Percentiles rank a stretch among this genome's conserved stretches.
Evolutionary conservation across 2,113 vertebrate species (phyloP).

Genomic region (Gopherus flavomarginatus): DNA sequence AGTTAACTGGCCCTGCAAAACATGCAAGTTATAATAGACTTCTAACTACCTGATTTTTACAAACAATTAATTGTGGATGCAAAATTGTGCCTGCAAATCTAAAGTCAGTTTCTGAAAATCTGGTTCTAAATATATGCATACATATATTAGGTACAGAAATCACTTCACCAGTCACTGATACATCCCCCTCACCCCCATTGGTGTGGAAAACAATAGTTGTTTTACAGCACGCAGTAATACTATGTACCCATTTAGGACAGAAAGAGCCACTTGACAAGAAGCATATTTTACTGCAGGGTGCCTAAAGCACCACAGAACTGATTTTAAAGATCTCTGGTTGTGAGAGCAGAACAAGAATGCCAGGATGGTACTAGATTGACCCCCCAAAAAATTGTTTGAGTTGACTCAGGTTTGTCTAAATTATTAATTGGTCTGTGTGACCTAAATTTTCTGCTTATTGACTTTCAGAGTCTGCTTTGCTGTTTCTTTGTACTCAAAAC

Average conservation of each 20-base stretch:
- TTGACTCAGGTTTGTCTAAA: conserved; percentile 41
- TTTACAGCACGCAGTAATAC: conserved; percentile 57
- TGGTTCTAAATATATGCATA: background rate
- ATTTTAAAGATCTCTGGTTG: background rate
- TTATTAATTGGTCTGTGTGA: conserved; percentile 44
- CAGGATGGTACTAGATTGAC: background rate
- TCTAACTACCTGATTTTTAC: background rate
- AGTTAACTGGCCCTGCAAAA: conserved; percentile 16
- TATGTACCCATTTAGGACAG: conserved; percentile 52
- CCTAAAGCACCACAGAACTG: background rate
- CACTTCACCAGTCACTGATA: conserved; percentile 7
- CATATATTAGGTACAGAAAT: background rate
- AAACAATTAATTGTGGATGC: background rate
- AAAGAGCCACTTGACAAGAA: conserved; percentile 37
- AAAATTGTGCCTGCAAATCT: background rate
- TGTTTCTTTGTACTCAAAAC: conserved; percentile 19
- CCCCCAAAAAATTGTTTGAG: background rate
- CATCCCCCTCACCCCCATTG: background rate
- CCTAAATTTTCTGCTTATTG: conserved; percentile 39
- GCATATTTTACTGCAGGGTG: background rate
- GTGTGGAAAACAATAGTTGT: conserved; percentile 32
- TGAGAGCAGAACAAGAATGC: background rate
- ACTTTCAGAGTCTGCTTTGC: conserved; percentile 40
- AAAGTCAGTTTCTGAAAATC: background rate
- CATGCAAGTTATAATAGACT: conserved; percentile 5